Percentiles rank a stretch among this genome's conserved stretches.
Conservation (phyloP, 1,140 invertebrate species). For the Babylonia areolata region DNA sequence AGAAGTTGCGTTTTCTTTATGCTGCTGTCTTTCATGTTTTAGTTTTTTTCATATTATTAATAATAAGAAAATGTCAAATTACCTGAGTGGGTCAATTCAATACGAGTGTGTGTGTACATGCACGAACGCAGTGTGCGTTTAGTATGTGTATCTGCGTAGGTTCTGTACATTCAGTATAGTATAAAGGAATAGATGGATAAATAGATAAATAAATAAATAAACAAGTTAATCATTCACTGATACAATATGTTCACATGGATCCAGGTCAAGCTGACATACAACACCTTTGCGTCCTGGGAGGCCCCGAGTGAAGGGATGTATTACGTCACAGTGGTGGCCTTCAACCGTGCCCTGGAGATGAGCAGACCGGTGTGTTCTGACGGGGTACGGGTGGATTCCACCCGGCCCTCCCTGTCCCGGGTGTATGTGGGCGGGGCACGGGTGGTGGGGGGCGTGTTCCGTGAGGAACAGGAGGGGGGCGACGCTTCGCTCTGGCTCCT, state of each 20-base stretch:
- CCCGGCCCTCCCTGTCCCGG: conserved; percentile 32
- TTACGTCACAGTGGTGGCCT: conserved; percentile 55
- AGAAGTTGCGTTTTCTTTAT: too few relatives aligned
- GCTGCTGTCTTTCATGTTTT: too few relatives aligned
- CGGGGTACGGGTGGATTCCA: conserved; percentile 48
- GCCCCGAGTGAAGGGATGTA: conserved; percentile 45
- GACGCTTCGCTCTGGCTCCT: conserved; percentile 35
- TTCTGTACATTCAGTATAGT: too few relatives aligned
- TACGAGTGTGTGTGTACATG: too few relatives aligned
- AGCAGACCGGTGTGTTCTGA: conserved; percentile 59
- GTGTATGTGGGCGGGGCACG: conserved; percentile 42
- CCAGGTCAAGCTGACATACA: conserved; percentile 49
- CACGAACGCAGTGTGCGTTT: too few relatives aligned
- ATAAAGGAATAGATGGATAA: not conserved
- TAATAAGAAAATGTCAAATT: too few relatives aligned
- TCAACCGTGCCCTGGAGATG: conserved; percentile 51
- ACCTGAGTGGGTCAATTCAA: too few relatives aligned
- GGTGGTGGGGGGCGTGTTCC: conserved; percentile 43
- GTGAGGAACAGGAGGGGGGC: not conserved
- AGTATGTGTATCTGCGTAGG: too few relatives aligned
- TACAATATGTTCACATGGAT: too few relatives aligned
- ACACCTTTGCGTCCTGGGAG: conserved; percentile 33
- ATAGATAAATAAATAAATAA: too few relatives aligned
- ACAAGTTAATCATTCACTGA: too few relatives aligned
- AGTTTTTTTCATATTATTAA: too few relatives aligned